Evolutionary conservation across 2,888 invertebrate species (phyloP).

Genomic region (Lottia gigantea): DNA sequence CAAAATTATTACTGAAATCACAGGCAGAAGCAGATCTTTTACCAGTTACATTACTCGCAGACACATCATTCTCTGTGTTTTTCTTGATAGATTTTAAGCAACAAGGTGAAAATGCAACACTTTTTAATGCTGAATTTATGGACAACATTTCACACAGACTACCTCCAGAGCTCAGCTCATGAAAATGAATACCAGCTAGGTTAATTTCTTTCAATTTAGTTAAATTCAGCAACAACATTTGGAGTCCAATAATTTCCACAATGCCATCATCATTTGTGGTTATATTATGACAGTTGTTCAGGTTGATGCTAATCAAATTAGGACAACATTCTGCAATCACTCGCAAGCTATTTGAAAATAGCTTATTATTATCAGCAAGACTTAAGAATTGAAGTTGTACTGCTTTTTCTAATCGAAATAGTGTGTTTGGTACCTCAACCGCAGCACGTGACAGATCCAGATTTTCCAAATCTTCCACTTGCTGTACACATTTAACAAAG

Average conservation of each 20-base stretch:
- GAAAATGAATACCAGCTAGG: conserved; percentile 55
- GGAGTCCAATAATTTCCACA: conserved; percentile 46
- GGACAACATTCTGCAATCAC: conserved; percentile 52
- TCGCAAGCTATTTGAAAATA: conserved; percentile 47
- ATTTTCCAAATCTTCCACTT: conserved; percentile 40
- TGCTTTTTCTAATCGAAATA: conserved; percentile 34
- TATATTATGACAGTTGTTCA: conserved; percentile 47
- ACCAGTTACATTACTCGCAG: not conserved
- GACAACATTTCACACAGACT: conserved; percentile 32
- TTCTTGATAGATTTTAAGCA: conserved; percentile 33
- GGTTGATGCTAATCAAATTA: conserved; percentile 57
- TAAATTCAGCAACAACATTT: conserved; percentile 43
- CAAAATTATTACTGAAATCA: not conserved
- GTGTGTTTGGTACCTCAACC: conserved; percentile 42
- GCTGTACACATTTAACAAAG: conserved; percentile 42
- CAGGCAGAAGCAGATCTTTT: not conserved
- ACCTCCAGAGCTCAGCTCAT: conserved; percentile 30
- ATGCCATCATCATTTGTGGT: conserved; percentile 10
- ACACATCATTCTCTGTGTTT: not conserved
- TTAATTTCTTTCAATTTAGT: conserved; percentile 50
- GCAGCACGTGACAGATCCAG: conserved; percentile 49
- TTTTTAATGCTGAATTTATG: conserved; percentile 42
- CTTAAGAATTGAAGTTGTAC: conserved; percentile 50
- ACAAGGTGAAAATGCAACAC: conserved; percentile 51
- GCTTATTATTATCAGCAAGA: conserved; percentile 50